Evolutionary conservation across 2,113 vertebrate species (phyloP).

Genomic region (Misgurnus anguillicaudatus): DNA sequence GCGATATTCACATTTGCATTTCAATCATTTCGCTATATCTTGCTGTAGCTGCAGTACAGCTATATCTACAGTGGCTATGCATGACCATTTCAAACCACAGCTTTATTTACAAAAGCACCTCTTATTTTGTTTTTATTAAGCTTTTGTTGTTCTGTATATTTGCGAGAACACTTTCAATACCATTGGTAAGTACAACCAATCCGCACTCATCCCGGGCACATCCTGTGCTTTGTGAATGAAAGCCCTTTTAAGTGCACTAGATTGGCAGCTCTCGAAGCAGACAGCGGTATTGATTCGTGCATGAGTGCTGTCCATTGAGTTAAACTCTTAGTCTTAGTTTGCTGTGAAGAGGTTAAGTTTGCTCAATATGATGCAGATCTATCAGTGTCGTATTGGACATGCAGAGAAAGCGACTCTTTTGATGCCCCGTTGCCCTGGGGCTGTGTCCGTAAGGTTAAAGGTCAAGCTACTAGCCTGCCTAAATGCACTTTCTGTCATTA

Average conservation of each 20-base stretch:
- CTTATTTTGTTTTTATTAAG: not conserved
- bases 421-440: not conserved
- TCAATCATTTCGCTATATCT: too few species aligned
- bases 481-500: constrained; percentile 52
- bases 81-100: too few species aligned
- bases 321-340: constrained; percentile 14
- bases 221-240: constrained; percentile 14
- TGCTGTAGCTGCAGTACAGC: too few species aligned
- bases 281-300: constrained; percentile 30
- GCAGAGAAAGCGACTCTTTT: constrained; percentile 15
- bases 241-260: constrained; percentile 12
- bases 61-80: too few species aligned
- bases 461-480: constrained; percentile 39
- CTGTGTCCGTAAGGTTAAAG: constrained; percentile 42
- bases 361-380: constrained; percentile 39
- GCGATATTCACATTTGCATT: too few species aligned
- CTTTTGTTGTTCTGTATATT: too few species aligned
- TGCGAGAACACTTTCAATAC: too few species aligned
- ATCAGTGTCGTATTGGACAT: constrained; percentile 43
- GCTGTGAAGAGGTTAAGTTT: constrained; percentile 36
- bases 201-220: not conserved
- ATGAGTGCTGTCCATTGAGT: constrained; percentile 40
- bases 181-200: not conserved
- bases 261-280: constrained; percentile 15
- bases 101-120: too few species aligned